Base-by-base conservation (phyloP, 2,113 vertebrate genomes). In the Sitta europaea region DNA sequence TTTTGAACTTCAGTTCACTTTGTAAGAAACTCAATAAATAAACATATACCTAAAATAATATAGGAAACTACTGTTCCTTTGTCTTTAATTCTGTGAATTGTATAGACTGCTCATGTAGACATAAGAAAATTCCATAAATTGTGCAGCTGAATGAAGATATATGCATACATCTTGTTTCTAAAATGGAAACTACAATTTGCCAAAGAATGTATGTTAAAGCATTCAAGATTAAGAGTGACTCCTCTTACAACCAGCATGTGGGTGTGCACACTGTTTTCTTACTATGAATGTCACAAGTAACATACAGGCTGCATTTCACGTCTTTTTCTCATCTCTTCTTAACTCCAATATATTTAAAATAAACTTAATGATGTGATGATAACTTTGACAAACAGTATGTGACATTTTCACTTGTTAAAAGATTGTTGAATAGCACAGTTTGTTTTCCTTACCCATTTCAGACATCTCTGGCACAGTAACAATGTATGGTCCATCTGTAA, bases 381-480 rank as follows among this genome's bases (percentile, higher is more conserved):
- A 62, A 91, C 11, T 57, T 80, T 85, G 38, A 70, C 35, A 81
- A 81, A 77, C 5, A 59, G 6, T 18, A 68, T 10, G 6, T 7
- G 10, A 18, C 14, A 80, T 62, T 75, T 82, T 50, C 27, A 66
- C 14, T 75, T 33, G 10, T 80, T 36, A 47, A 54, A 92, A 65
- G 14, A 54, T 11, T 38, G 47, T 23, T 81, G 19, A 82, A 36
- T 17, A 71, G 13, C 90, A 81, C 15, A 57, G 59, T 57, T 71
- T 19, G 7, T 27, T 92, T 78, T 92, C 42, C 99, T 99, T 98
- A 99, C 99, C 99, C 97, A 99, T 98, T 96, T 99, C 99, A 77
- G 99, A 99, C 99, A 99, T 99, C 98, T 99, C 99, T 40, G 99
- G 99, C 90, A 99, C 99, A 42, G 98, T 98, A 42, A 99, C 99